Evolutionary conservation across 2,113 vertebrate species (phyloP), one percentile per base, ranked within the genome.

Genomic region (Beaufortia kweichowensis): DNA sequence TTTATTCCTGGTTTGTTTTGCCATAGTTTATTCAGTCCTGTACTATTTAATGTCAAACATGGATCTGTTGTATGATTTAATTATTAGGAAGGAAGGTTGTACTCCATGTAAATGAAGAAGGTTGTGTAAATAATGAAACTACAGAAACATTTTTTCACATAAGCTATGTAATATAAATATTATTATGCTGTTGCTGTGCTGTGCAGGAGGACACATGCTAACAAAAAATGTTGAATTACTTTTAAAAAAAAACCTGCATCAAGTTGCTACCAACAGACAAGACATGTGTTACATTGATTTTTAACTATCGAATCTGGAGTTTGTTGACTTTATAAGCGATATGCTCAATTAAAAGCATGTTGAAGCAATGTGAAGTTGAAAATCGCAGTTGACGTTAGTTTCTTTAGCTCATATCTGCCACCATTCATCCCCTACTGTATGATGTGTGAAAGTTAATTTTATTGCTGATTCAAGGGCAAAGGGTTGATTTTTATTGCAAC

Each of bases 1-100:
- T 59, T 83, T 85, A 31, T 62, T 81, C 63, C 79, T 46, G 63
- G 39, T 68, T 82, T 75, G 60, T 23, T 73, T 66, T 82, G 33
- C 62, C 57, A 76, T 11, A 24, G 9, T 41, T 41, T 48, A 28
- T 55, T 43, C 57, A 21, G 71, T 53, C 68, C 12, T 80, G 57
- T 73, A 23, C 39, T 21, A 28, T 5, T 68, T 26, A 15, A 31
- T 68, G 29, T 50, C 19, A 41, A 74, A 43, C 41, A 35, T 29
- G 4, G 33, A 10, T 59, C 76, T 76, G 33, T 28, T 17, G 11
- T 74, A 23, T 23, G 23, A 59, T 23, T 29, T 61, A 29, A 31
- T 19, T 60, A 61, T 60, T 2, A 60, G 57, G 6, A 29, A 2
- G 35, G 3, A 46, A 14, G 41, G 3, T 2, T 46, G 12, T 2